phyloP scores from a whole-genome alignment of 1,140 invertebrate species.

The Oreohelix idahoensis region DNA sequence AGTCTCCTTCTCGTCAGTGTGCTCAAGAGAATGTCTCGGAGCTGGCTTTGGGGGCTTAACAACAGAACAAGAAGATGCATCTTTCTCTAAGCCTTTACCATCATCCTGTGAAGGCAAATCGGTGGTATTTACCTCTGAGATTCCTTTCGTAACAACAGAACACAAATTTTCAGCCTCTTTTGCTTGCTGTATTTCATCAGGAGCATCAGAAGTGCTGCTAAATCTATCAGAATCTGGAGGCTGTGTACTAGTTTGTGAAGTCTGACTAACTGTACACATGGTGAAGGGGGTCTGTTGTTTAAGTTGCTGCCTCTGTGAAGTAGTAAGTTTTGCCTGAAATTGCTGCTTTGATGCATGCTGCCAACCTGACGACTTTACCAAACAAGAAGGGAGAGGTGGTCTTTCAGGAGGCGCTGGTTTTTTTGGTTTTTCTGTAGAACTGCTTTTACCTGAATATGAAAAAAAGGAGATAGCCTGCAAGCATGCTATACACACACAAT shows the following conservation, averaged over 20 bases:
- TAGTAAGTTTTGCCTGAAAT: not conserved
- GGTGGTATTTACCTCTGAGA: not conserved
- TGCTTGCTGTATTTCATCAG: not conserved
- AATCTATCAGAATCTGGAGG: not conserved
- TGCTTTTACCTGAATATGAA: not conserved
- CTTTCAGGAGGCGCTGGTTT: conserved; percentile 13
- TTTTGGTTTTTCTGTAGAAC: not conserved
- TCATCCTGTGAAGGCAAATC: not conserved
- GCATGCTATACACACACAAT: no score
- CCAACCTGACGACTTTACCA: not conserved
- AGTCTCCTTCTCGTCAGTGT: not conserved
- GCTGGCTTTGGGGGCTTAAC: not conserved
- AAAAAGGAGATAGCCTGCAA: no score
- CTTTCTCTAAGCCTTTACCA: not conserved
- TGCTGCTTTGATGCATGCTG: not conserved
- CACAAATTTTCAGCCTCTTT: not conserved
- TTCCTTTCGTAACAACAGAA: not conserved
- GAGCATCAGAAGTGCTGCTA: not conserved
- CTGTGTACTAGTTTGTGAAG: not conserved
- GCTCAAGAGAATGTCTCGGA: not conserved
- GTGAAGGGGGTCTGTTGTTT: not conserved
- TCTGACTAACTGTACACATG: not conserved
- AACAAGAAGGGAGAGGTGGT: not conserved
- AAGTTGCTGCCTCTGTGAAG: not conserved
- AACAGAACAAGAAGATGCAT: not conserved